Base-by-base conservation (phyloP, 2,113 vertebrate genomes). In the Hepsetus odoe region DNA sequence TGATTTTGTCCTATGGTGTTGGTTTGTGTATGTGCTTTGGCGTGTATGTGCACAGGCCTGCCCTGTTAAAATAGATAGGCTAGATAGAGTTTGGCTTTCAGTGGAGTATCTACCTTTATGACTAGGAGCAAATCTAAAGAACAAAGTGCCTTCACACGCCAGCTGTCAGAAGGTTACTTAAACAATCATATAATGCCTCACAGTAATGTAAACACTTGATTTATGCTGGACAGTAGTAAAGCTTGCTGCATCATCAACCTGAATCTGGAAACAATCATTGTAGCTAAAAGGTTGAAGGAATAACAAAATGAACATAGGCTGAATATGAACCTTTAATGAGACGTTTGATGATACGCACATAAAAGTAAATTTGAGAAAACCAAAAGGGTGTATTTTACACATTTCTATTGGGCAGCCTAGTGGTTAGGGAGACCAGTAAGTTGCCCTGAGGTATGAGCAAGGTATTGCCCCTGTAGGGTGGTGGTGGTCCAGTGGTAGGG, bases 191-290 rank as follows among this genome's bases (percentile, higher is more conserved):
- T 30, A 46, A 74, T 12, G 4, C 56, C 24, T 13, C 53, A 18
- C 32, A 16, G 22, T 55, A 38, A 72, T 38, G 18, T 73, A 79
- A 56, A 66, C 24, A 35, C 67, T 80, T 33, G 26, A 73, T 66
- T 65, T 73, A 73, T 44, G 28, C 12, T 66, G 14, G 59, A 80
- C 68, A 79, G 51, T 53, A 79, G 68, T 42, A 38, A 64, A 42
- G 58, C 68, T 79, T 71, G 22, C 67, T 55, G 70, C 40, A 80
- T 46, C 38, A 42, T 56, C 67, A 44, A 73, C 59, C 42, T 53
- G 16, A 30, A 28, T 24, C 35, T 73, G 70, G 59, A 72, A 73
- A 46, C 55, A 42, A 9, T 73, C 46, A 67, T 51, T 12, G 18
- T 59, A 32, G 53, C 9, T 16, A 42, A 42, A 72, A 38, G 0